Evolutionary conservation across 2,797 vertebrate genomes (phyloP).

Genomic region (Echiichthys vipera): DNA sequence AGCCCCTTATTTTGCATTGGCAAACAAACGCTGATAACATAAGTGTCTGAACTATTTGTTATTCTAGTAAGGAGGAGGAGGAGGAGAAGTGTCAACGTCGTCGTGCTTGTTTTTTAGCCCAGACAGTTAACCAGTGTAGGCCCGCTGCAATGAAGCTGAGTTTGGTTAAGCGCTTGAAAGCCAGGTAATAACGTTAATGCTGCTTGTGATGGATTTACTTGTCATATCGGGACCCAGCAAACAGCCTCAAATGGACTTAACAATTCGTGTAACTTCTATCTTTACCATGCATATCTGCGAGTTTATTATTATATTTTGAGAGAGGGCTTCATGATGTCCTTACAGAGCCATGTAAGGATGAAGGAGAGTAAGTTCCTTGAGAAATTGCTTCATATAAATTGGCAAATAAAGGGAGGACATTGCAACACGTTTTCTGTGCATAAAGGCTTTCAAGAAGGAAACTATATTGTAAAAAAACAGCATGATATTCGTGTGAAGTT

Average conservation of each 20-base stretch:
- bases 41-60: background rate
- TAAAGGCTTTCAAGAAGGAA: background rate
- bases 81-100: background rate
- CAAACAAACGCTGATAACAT: constrained; percentile 45
- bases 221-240: constrained; percentile 30
- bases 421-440: constrained; percentile 37
- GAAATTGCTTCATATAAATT: constrained; percentile 43
- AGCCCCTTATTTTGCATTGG: constrained; percentile 34
- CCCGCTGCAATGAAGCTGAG: constrained; percentile 63
- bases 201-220: constrained; percentile 55
- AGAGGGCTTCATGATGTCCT: constrained; percentile 5
- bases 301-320: background rate
- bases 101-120: constrained; percentile 51
- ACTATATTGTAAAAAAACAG: background rate
- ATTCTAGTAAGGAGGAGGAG: background rate
- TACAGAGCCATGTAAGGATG: background rate
- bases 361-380: constrained; percentile 30
- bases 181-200: constrained; percentile 61
- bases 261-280: background rate
- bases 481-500: background rate
- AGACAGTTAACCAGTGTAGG: constrained; percentile 47
- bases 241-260: background rate
- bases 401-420: constrained; percentile 11
- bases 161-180: constrained; percentile 45
- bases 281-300: background rate